phyloP scores from a whole-genome alignment of 2,888 invertebrate genomes.

The Microplitis deprimator region DNA sequence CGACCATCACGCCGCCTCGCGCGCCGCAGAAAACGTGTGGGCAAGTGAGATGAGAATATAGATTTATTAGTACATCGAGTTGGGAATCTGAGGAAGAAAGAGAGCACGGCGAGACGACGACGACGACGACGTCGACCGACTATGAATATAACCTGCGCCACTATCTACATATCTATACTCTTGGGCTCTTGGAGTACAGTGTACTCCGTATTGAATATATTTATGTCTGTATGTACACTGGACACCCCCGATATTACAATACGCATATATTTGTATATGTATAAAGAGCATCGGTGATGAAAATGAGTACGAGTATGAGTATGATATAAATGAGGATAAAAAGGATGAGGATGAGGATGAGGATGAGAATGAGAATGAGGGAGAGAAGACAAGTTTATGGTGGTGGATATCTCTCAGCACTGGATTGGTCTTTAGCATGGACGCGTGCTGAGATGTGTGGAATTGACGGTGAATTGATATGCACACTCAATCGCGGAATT shows the following conservation, averaged over 20 bases:
- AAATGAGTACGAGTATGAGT: no score
- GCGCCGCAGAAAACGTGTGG: slow-evolving; percentile 49
- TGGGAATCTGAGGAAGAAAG: not conserved
- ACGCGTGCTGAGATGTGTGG: slow-evolving; percentile 28
- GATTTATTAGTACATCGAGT: not conserved
- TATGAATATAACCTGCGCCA: not conserved
- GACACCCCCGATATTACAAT: no score
- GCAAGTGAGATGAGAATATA: slow-evolving; percentile 14
- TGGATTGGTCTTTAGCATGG: not conserved
- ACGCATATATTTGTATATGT: no score
- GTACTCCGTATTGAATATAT: not conserved
- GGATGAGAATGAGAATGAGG: no score
- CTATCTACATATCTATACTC: slow-evolving; percentile 5
- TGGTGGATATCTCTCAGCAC: not conserved
- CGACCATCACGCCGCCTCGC: slow-evolving; percentile 62
- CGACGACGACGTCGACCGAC: slow-evolving; percentile 34
- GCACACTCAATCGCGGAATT: slow-evolving; percentile 33
- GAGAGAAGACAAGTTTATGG: no score
- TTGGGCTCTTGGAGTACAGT: not conserved
- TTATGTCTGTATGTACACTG: no score
- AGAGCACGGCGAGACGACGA: slow-evolving; percentile 24
- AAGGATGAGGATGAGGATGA: no score
- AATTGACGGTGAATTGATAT: slow-evolving; percentile 35
- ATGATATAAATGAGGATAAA: no score
- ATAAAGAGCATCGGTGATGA: no score